These are phyloP conservation scores for Chaetophractus vellerosus DNA, from an alignment of 2,797 vertebrate genomes.

Conservation along the genomic window DNA sequence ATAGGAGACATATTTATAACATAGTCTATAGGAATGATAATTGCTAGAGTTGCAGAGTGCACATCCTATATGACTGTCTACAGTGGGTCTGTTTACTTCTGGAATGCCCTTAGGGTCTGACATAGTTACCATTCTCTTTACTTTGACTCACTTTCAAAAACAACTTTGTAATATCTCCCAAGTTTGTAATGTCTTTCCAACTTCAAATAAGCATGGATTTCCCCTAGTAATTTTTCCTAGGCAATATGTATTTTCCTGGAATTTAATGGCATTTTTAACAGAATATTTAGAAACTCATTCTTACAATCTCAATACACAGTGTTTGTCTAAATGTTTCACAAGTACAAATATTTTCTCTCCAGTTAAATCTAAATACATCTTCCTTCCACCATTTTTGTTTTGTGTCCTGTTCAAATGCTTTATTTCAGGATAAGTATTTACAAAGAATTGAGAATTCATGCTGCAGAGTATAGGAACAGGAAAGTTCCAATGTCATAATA, in stretches of 20 bases:
- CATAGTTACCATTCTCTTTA: background rate
- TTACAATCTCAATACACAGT: background rate
- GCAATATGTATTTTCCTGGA: background rate
- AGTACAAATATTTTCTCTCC: background rate
- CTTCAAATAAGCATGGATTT: background rate
- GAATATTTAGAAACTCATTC: background rate
- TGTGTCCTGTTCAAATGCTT: background rate
- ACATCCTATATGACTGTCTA: background rate
- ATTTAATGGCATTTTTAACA: background rate
- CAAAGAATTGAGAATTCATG: background rate
- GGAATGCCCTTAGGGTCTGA: background rate
- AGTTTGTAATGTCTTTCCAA: background rate
- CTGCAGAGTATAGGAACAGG: background rate
- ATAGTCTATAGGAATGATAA: background rate
- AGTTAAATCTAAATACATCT: background rate
- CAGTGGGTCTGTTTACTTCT: background rate
- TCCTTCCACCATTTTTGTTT: background rate
- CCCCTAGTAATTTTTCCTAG: background rate
- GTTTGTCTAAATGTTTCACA: background rate
- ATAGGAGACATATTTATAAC: no score
- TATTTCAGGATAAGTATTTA: background rate
- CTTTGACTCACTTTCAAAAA: background rate
- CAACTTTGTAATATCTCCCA: background rate
- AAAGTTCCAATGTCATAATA: background rate
- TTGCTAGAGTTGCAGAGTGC: background rate